Evolutionary conservation across 2,113 vertebrate species (phyloP).

Genomic region (Podiceps cristatus): DNA sequence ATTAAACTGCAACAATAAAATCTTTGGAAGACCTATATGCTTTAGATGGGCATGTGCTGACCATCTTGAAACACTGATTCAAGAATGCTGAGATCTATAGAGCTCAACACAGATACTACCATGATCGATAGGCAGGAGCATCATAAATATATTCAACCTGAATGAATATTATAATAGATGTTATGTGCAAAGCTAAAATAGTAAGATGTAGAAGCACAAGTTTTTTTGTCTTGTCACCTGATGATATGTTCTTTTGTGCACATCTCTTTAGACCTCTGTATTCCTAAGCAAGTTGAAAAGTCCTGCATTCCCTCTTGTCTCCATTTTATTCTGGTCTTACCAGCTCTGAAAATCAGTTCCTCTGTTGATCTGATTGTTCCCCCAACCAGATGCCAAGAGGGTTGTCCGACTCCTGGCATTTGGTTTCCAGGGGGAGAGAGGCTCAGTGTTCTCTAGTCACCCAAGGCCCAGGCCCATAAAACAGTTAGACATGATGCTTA

Average conservation of each 20-base stretch:
- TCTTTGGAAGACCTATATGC: background rate
- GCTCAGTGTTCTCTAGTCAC: background rate
- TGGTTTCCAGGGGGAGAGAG: background rate
- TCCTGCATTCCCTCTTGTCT: background rate
- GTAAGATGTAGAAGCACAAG: background rate
- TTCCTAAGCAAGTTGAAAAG: background rate
- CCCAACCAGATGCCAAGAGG: background rate
- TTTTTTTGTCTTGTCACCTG: background rate
- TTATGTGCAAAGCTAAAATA: background rate
- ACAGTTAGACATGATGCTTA: background rate
- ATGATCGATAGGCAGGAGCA: background rate
- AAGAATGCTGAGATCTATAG: background rate
- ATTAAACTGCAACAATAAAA: background rate
- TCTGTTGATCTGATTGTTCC: background rate
- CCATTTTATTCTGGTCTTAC: background rate
- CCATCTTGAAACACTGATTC: background rate
- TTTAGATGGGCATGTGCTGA: background rate
- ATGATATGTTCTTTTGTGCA: background rate
- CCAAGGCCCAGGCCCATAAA: background rate
- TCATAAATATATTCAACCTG: background rate
- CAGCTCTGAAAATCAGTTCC: background rate
- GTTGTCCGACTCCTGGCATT: fast-evolving
- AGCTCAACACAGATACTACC: background rate
- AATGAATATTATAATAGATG: background rate
- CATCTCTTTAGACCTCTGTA: background rate